Base-by-base conservation (phyloP, 1,140 invertebrate species). In the Zaprionus camerounensis region DNA sequence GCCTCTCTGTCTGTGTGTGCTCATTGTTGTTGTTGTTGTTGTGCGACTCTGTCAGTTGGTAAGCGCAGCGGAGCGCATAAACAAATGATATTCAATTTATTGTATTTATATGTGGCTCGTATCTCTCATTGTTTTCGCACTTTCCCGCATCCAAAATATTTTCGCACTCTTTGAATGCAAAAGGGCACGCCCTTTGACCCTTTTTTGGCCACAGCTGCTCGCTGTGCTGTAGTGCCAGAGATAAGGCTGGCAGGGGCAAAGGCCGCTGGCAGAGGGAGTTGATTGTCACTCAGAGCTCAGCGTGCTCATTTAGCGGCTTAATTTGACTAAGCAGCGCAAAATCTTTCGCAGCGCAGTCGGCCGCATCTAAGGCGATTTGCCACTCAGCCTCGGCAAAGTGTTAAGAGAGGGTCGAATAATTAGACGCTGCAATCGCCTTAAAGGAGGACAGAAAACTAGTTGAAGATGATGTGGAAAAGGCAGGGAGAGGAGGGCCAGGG, bases 31-130 rank as follows among this genome's bases (percentile, higher is more conserved):
- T 53, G 41, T 63, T 59, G 38, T 64, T 84, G 63, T 69, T 81
- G 75, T 72, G 55, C 62, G 55, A 66, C 64, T n/a, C 69, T 87
- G 84, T 84, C 84, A 81, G 78, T 90, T 78, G 82, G 77, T 73
- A 79, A 87, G 81, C 53, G 84, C 84, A 88, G 72, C 74, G 84
- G 78, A 81, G 66, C 85, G 84, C 79, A 87, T 84, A 84, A 87
- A 81, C 84, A 88, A 88, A 88, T 88, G 84, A 88, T 88, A 81
- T 88, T 88, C 84, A 88, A 88, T 88, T 88, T 88, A 90, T 88
- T 84, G 80, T 86, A 68, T 68, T 68, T 75, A 74, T 67, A 80
- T 66, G 64, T 38, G 57, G 49, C 38, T 36, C 38, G 58, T 24
- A 55, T 65, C 31, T 34, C 9, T 11, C 76, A 85, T 84, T 72